These are phyloP conservation scores for Urocyon cinereoargenteus DNA, from an alignment of 2,797 vertebrate species.

Conservation along the genomic window DNA sequence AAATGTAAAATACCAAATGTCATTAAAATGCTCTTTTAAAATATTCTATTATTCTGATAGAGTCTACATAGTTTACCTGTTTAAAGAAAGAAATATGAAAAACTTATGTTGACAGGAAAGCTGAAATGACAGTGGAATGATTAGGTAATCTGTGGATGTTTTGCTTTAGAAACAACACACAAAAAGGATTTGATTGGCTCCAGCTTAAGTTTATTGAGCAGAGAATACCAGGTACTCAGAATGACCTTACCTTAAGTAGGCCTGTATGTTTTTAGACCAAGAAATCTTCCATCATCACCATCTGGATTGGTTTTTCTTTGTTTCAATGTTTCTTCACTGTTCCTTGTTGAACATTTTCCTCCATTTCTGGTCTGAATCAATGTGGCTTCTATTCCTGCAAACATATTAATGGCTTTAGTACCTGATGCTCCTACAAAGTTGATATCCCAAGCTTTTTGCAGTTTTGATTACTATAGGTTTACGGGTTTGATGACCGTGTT, in stretches of 20 bases:
- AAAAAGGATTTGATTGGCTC: background rate
- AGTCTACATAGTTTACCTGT: background rate
- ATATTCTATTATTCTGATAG: background rate
- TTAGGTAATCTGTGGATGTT: slow-evolving; percentile 5
- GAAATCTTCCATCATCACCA: background rate
- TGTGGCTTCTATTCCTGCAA: background rate
- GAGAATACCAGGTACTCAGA: background rate
- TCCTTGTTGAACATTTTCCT: background rate
- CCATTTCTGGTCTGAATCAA: background rate
- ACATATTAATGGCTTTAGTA: background rate
- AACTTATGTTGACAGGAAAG: background rate
- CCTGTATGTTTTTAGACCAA: background rate
- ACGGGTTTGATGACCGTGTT: background rate
- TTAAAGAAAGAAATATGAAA: slow-evolving; percentile 50
- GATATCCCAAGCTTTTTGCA: background rate
- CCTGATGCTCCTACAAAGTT: background rate
- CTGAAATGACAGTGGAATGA: slow-evolving; percentile 2
- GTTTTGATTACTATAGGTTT: background rate
- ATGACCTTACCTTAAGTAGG: background rate
- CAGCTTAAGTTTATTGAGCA: background rate
- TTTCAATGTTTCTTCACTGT: background rate
- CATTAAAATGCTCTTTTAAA: slow-evolving; percentile 6
- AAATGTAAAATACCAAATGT: slow-evolving; percentile 49
- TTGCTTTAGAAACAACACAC: slow-evolving; percentile 45
- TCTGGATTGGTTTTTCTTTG: background rate